Evolutionary conservation across 1,140 invertebrate genomes (phyloP).

Genomic region (Cydia splendana): DNA sequence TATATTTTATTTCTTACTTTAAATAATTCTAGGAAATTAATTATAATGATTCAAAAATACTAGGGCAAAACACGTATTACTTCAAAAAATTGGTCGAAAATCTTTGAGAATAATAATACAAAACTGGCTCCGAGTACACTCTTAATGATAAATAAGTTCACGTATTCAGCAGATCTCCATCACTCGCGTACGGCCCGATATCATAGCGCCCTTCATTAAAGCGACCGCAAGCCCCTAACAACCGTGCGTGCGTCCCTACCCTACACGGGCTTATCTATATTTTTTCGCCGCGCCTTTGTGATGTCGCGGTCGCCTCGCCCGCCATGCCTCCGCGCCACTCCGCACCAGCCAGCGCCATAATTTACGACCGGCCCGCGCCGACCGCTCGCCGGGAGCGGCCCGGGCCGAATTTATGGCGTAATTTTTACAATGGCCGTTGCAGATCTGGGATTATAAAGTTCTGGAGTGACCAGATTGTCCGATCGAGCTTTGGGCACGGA

Average conservation of each 20-base stretch:
- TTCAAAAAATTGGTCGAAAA: no score
- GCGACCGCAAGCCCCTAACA: not conserved
- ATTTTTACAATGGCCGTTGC: slow-evolving; percentile 67
- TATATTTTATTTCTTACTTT: no score
- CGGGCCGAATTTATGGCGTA: slow-evolving; percentile 66
- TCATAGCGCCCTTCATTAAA: slow-evolving; percentile 8
- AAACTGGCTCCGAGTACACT: no score
- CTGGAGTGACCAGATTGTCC: slow-evolving; percentile 37
- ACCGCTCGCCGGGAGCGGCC: slow-evolving; percentile 57
- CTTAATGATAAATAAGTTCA: not conserved
- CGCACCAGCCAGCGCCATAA: slow-evolving; percentile 41
- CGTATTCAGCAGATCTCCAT: not conserved
- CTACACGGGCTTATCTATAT: slow-evolving; percentile 48
- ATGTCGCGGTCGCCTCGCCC: slow-evolving; percentile 54
- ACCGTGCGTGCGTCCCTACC: slow-evolving; percentile 9
- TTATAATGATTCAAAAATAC: no score
- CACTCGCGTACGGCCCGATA: not conserved
- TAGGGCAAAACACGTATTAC: no score
- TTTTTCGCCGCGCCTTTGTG: slow-evolving; percentile 69
- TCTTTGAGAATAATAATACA: no score
- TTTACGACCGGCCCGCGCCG: slow-evolving; percentile 62
- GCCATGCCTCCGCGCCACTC: slow-evolving; percentile 31
- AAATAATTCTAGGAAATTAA: no score
- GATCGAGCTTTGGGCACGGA: not conserved
- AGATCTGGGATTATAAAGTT: slow-evolving; percentile 48